Evolutionary conservation across 2,797 vertebrate species (phyloP).

Genomic region (Peromyscus eremicus): DNA sequence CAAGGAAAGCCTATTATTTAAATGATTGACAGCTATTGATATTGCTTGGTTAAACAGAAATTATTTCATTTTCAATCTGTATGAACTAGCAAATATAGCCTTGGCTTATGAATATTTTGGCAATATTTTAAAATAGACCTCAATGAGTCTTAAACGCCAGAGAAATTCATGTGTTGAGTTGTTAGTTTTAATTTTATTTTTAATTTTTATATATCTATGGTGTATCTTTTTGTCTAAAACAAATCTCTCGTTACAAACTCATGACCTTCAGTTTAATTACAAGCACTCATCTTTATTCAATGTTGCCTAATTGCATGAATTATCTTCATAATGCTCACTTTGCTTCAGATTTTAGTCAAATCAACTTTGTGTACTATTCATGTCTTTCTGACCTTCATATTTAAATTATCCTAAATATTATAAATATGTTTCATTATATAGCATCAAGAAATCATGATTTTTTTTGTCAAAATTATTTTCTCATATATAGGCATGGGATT

Average conservation of each 20-base stretch:
- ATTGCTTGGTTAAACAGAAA: neutral
- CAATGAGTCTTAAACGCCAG: neutral
- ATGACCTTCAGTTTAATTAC: neutral
- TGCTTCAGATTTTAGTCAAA: neutral
- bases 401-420: slow-evolving; percentile 13
- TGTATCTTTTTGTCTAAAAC: slow-evolving; percentile 14
- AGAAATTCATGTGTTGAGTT: neutral
- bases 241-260: slow-evolving; percentile 16
- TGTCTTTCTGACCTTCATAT: neutral
- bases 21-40: slow-evolving; percentile 50
- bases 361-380: slow-evolving; percentile 6
- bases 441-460: neutral
- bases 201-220: neutral
- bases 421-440: neutral
- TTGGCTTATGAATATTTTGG: slow-evolving; percentile 16
- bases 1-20: neutral
- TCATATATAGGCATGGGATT: neutral
- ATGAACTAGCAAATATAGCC: slow-evolving; percentile 38
- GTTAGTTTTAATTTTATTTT: slow-evolving; percentile 30
- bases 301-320: neutral
- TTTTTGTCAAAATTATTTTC: slow-evolving; percentile 8
- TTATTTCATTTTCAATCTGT: slow-evolving; percentile 9
- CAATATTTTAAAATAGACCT: slow-evolving; percentile 59
- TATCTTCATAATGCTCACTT: neutral
- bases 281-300: slow-evolving; percentile 1